Base-by-base conservation (phyloP, 2,797 vertebrate species). In the Anolis apletophallus region DNA sequence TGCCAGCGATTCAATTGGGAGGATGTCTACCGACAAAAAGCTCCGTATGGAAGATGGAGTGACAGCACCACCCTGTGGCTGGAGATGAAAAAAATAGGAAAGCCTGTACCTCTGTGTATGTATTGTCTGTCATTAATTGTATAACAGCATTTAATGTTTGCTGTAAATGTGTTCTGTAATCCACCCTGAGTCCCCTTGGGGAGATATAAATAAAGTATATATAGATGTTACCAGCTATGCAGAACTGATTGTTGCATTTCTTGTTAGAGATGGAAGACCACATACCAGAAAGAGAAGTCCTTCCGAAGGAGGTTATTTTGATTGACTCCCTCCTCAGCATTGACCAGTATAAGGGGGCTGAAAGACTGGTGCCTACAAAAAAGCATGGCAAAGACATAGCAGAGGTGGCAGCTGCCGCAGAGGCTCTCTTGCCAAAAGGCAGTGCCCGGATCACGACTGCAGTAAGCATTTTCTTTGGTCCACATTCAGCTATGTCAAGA, bases 241-340 rank as follows among this genome's bases (percentile, higher is more conserved):
- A 11, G 17, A 72, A 32, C 16, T 16, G 32, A 79, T 57, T 59
- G 29, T 54, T 11, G 11, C 3, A 4, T 87, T 13, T 80, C 2
- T 84, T 17, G n/a, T 79, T 84, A 98, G 98, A 97, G 90, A 92
- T 95, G 93, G 97, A 96, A 79, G 96, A 96, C 26, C 88, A 74
- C 52, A 84, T 93, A 9, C 87, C 84, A 69, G 94, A 95, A 0
- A 92, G 93, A 64, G 93, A 95, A 64, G 94, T 93, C 89, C 94
- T 96, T n/a, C 97, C 97, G 46, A 96, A 96, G 5, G 97, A 98
- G 90, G 96, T 97, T 3, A 97, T 99, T 55, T 89, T 97, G 59
- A 98, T 99, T 17, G 98, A 99, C 91, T 98, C 98, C 2, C 95
- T 99, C 85, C 96, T 98, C 72, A 98, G 95, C 90, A 96, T 98